phyloP scores from a whole-genome alignment of 2,113 vertebrate species.

The Erpornis zantholeuca region DNA sequence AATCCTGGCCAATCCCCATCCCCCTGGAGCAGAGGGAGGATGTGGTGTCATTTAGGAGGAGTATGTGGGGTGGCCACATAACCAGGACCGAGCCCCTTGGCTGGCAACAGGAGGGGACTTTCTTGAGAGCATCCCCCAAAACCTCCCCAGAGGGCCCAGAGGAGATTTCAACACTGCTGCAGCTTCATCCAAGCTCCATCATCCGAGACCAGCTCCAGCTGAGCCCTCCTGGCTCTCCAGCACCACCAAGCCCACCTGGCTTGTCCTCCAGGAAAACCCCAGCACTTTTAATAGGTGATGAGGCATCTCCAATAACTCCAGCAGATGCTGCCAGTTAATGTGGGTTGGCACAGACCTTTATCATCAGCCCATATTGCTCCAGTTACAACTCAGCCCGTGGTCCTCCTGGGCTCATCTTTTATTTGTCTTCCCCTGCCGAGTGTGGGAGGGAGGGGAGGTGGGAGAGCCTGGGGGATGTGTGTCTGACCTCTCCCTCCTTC shows the following conservation, averaged over 20 bases:
- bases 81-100: not conserved
- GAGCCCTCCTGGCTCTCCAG: slow-evolving; percentile 23
- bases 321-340: slow-evolving; percentile 72
- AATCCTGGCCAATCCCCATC: not conserved
- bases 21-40: not conserved
- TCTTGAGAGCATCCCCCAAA: not conserved
- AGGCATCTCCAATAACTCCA: slow-evolving; percentile 69
- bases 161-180: not conserved
- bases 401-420: slow-evolving; percentile 44
- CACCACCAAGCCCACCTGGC: slow-evolving; percentile 35
- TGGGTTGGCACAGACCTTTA: slow-evolving; percentile 61
- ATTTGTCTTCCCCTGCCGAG: not conserved
- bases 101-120: not conserved
- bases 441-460: not conserved
- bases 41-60: not conserved
- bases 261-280: slow-evolving; percentile 48
- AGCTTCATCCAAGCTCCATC: too few relatives aligned
- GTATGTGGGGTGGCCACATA: too few relatives aligned
- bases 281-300: slow-evolving; percentile 52
- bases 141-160: not conserved
- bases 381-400: slow-evolving; percentile 69
- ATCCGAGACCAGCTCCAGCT: not conserved
- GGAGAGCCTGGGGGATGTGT: not conserved
- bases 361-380: slow-evolving; percentile 70
- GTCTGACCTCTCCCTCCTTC: not conserved